Conservation (phyloP, 2,888 invertebrate genomes). For the Eupithecia pulchellata region DNA sequence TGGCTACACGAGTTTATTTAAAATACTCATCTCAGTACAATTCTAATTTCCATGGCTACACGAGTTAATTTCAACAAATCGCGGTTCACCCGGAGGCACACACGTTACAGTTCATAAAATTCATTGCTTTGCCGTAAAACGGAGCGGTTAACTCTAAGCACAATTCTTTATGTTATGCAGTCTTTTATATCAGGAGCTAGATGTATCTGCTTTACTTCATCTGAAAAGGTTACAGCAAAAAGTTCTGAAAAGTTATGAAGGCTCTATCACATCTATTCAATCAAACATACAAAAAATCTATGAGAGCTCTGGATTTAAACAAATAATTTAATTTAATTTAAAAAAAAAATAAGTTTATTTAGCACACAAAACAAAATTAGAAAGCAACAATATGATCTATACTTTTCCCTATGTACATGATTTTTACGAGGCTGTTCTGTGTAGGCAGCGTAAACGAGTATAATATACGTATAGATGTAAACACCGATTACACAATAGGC, state of each 20-base stretch:
- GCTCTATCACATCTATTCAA: no score
- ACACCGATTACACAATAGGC: no score
- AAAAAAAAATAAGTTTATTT: no score
- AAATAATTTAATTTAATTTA: no score
- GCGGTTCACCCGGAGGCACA: slow-evolving; percentile 18
- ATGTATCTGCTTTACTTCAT: neutral
- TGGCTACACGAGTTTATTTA: slow-evolving; percentile 1
- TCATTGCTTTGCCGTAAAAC: slow-evolving; percentile 51
- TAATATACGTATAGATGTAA: no score
- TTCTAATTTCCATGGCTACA: neutral
- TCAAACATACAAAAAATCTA: no score
- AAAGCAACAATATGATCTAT: no score
- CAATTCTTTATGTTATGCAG: slow-evolving; percentile 13
- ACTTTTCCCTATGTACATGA: no score
- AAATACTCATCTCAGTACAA: neutral
- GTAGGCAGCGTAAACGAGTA: no score
- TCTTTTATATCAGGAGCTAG: neutral
- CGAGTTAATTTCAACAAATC: slow-evolving; percentile 6
- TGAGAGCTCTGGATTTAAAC: neutral
- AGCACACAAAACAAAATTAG: no score
- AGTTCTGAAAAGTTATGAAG: no score
- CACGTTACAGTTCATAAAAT: slow-evolving; percentile 49
- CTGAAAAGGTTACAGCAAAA: neutral
- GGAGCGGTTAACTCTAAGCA: slow-evolving; percentile 52
- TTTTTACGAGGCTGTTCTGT: no score